Evolutionary conservation across 2,888 invertebrate species (phyloP).

Genomic region (Cataglyphis livida): DNA sequence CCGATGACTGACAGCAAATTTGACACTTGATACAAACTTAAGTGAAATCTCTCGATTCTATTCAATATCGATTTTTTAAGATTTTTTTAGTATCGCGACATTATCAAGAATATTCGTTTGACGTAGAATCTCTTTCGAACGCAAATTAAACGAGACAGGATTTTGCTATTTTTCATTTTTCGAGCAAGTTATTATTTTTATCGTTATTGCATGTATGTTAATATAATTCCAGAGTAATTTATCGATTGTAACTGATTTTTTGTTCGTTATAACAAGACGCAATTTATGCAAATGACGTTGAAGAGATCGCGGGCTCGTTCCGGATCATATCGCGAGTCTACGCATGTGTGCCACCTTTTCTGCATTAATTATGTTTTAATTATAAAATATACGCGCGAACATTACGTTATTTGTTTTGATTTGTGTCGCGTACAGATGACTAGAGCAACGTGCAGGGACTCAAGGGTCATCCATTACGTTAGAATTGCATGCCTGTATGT

Average conservation of each 20-base stretch:
- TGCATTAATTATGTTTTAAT: conserved; percentile 50
- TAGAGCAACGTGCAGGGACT: conserved; percentile 33
- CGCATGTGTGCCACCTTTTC: conserved; percentile 23
- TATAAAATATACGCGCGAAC: conserved; percentile 38
- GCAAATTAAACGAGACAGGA: conserved; percentile 24
- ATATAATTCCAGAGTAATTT: conserved; percentile 1
- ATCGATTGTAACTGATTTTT: conserved; percentile 23
- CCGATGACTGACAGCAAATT: not conserved
- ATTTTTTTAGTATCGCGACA: conserved; percentile 5
- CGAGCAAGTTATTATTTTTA: conserved; percentile 22
- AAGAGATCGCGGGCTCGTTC: conserved; percentile 34
- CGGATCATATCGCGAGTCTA: conserved; percentile 17
- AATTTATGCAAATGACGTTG: conserved; percentile 47
- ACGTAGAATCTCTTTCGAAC: conserved; percentile 33
- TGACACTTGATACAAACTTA: not conserved
- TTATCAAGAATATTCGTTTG: conserved; percentile 39
- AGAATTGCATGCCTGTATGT: conserved; percentile 23
- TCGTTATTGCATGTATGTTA: conserved; percentile 14
- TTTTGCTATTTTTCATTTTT: not conserved
- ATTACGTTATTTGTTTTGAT: conserved; percentile 32
- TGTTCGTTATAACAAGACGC: conserved; percentile 9
- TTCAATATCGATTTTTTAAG: conserved; percentile 31
- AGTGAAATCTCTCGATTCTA: not conserved
- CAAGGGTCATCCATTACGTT: conserved; percentile 37
- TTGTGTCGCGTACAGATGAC: conserved; percentile 21